phyloP scores from a whole-genome alignment of 2,113 vertebrate genomes.

The Chionis minor region DNA sequence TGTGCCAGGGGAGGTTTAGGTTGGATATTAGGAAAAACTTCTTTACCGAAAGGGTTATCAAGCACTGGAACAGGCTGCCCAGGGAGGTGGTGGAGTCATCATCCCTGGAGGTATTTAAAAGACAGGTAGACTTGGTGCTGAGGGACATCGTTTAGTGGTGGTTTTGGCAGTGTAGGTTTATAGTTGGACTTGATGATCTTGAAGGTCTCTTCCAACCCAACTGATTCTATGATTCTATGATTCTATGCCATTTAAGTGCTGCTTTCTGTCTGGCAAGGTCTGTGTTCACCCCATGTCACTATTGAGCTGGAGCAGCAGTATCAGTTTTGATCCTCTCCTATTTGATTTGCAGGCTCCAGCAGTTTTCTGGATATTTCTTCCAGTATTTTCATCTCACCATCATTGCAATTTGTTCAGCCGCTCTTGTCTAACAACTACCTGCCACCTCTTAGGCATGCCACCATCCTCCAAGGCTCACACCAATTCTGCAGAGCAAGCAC shows the following conservation, averaged over 20 bases:
- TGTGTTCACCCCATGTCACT: neutral
- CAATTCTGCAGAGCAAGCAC: neutral
- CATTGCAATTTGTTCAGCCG: neutral
- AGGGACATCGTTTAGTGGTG: too few relatives aligned
- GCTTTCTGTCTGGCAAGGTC: neutral
- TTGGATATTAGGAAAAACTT: too few relatives aligned
- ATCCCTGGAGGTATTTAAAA: too few relatives aligned
- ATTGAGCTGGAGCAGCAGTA: neutral
- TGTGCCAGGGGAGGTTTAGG: too few relatives aligned
- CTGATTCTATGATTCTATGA: too few relatives aligned
- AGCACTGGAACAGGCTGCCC: too few relatives aligned
- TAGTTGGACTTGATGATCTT: too few relatives aligned
- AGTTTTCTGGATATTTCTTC: neutral
- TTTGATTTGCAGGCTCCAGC: neutral
- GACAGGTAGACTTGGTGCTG: too few relatives aligned
- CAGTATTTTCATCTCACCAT: neutral
- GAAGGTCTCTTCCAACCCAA: too few relatives aligned
- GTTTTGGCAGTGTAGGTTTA: too few relatives aligned
- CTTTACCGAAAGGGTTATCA: too few relatives aligned
- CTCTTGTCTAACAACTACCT: neutral
- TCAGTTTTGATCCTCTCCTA: neutral
- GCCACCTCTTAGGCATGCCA: neutral
- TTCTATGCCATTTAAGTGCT: neutral
- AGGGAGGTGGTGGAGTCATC: too few relatives aligned
- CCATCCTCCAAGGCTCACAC: neutral